Evolutionary conservation across 2,113 vertebrate species (phyloP), one percentile per base, ranked within the genome.

Genomic region (Entosphenus tridentatus): DNA sequence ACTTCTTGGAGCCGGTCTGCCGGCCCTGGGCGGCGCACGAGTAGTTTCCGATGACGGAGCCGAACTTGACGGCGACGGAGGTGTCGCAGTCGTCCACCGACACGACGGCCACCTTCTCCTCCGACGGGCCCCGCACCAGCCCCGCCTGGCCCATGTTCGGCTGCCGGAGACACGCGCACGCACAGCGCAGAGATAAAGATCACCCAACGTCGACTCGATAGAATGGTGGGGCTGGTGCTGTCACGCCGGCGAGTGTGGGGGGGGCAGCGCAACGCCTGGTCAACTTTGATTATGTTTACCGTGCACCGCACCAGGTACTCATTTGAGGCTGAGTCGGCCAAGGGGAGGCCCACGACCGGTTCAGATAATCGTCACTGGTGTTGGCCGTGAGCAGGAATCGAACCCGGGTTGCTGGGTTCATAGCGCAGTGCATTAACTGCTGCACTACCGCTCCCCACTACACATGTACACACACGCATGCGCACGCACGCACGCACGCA

Each of bases 1-100:
- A 95, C 90, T 92, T 96, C 73, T 95, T 96, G 75, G 84, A 88
- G 77, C 90, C 90, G 1, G 83, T 83, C 72, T 96, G 88, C 75
- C 81, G 87, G 67, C 86, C 87, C 78, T 88, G 87, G 9, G 88
- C 87, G 0, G 89, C 84, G 8, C 90, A 96, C 39, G 84, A 86
- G 77, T 93, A 96, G 78, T 89, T 90, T 71, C 85, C 83, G 5
- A 93, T 81, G 72, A 77, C 9, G n/a, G 78, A 75, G 67, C 87
- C 86, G 0, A 92, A 96, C 69, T 83, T 82, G 73, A 96, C 79
- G 8, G 90, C 87, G 77, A 95, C 79, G 0, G 82, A 82, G 0
- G 82, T 78, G 75, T 95, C 89, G 21, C 90, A 96, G 79, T 87
- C 81, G 14, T 96, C 90, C 76, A 96, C 82, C 0, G 83, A 85